Evolutionary conservation across 2,888 invertebrate genomes (phyloP).

Genomic region (Reticulitermes lucifugus): DNA sequence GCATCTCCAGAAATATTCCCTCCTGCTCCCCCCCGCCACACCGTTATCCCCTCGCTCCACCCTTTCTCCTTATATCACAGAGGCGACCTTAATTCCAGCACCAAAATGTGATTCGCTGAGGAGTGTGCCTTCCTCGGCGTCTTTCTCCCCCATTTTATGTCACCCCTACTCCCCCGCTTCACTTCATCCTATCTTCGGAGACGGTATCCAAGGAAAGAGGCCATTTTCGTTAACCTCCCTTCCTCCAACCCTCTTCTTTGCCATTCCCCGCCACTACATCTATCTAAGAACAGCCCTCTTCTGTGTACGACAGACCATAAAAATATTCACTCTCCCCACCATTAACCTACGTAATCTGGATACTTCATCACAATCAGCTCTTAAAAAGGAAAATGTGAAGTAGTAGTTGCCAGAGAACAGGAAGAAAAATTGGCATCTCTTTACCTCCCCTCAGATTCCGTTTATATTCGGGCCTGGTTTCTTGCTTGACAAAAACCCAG

Average conservation of each 20-base stretch:
- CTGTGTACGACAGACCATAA: not conserved
- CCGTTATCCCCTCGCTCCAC: slow-evolving; percentile 22
- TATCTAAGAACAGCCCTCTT: slow-evolving; percentile 32
- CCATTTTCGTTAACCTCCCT: slow-evolving; percentile 41
- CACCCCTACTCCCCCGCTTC: not conserved
- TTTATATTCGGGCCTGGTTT: not conserved
- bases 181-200: slow-evolving; percentile 36
- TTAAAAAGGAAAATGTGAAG: not conserved
- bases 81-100: slow-evolving; percentile 18
- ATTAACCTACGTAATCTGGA: slow-evolving; percentile 8
- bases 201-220: slow-evolving; percentile 44
- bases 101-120: slow-evolving; percentile 41
- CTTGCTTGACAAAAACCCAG: not conserved
- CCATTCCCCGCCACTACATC: not conserved
- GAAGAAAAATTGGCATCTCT: not conserved
- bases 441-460: not conserved
- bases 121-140: slow-evolving; percentile 30
- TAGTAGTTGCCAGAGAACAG: not conserved
- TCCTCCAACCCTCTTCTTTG: not conserved
- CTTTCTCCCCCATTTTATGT: slow-evolving; percentile 17
- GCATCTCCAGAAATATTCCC: slow-evolving; percentile 28
- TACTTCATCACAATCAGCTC: not conserved
- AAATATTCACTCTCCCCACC: not conserved
- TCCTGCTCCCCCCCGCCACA: not conserved
- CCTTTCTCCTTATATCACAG: slow-evolving; percentile 31